Evolutionary conservation across 2,113 vertebrate genomes (phyloP).

Genomic region (Etheostoma cragini): DNA sequence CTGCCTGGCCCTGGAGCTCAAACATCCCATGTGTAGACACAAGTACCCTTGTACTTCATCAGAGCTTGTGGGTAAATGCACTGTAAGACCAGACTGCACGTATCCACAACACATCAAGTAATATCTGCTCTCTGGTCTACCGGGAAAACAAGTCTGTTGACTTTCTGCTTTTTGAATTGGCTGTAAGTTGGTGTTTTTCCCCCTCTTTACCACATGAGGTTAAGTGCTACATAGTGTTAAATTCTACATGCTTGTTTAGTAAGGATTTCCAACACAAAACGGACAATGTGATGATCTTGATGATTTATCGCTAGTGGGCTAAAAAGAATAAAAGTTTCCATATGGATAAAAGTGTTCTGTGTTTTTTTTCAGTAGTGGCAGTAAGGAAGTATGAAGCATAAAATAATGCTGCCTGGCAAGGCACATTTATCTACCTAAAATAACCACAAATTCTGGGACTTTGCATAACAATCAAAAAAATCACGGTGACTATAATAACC

Average conservation of each 20-base stretch:
- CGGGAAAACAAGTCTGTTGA: conserved; percentile 36
- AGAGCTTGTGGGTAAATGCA: conserved; percentile 54
- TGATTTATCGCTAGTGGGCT: neutral
- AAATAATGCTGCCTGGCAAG: conserved; percentile 30
- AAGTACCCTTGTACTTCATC: no score
- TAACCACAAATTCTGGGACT: conserved; percentile 37
- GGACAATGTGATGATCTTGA: neutral
- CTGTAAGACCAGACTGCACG: conserved; percentile 34
- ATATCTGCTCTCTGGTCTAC: conserved; percentile 23
- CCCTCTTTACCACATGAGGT: neutral
- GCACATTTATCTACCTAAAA: conserved; percentile 45
- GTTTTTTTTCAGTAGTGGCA: conserved; percentile 7
- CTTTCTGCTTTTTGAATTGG: conserved; percentile 11
- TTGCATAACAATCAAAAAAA: conserved; percentile 31
- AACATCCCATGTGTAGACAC: conserved; percentile 56
- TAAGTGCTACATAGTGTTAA: neutral
- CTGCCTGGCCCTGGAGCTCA: conserved; percentile 45
- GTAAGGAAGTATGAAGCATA: conserved; percentile 14
- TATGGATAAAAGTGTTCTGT: neutral
- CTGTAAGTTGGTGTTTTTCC: conserved; percentile 2
- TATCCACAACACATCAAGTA: conserved; percentile 46
- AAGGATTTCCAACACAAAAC: conserved; percentile 17
- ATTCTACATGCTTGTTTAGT: conserved; percentile 7
- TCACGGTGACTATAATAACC: neutral
- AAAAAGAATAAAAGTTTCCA: conserved; percentile 2